Conservation (phyloP, 2,888 invertebrate genomes). For the Lochmaea capreae region DNA sequence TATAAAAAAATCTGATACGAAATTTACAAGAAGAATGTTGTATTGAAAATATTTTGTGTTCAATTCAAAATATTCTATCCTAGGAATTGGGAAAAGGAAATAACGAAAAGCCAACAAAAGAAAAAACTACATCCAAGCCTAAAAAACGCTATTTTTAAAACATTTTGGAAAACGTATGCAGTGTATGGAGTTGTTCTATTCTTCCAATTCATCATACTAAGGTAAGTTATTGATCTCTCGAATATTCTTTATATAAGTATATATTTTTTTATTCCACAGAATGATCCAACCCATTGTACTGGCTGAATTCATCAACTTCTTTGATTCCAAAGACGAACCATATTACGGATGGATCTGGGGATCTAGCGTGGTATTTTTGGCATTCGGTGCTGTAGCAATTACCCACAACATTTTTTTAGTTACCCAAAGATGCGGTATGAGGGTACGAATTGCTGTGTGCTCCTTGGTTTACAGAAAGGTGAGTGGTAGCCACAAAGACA, state of each 20-base stretch:
- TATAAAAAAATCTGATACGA: no score
- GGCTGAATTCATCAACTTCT: constrained; percentile 74
- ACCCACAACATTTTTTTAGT: constrained; percentile 74
- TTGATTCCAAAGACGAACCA: constrained; percentile 64
- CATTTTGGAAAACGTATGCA: constrained; percentile 72
- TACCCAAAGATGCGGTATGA: constrained; percentile 78
- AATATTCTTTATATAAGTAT: not conserved
- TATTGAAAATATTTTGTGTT: not conserved
- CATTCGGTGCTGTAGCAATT: constrained; percentile 71
- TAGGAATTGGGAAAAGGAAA: constrained; percentile 31
- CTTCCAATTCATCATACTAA: constrained; percentile 70
- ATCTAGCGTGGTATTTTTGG: constrained; percentile 70
- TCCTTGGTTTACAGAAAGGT: constrained; percentile 87
- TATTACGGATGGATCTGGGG: constrained; percentile 77
- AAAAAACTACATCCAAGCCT: constrained; percentile 68
- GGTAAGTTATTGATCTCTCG: constrained; percentile 64
- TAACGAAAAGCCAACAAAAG: constrained; percentile 19
- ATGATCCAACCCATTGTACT: constrained; percentile 72
- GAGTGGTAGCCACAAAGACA: constrained; percentile 44
- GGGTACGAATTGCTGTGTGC: constrained; percentile 80
- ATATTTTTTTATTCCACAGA: constrained; percentile 61
- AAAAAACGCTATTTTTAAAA: constrained; percentile 70
- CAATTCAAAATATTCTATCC: not conserved
- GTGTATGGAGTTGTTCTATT: constrained; percentile 71
- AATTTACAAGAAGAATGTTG: no score